Conservation (phyloP, 2,888 invertebrate species). For the Axea sp. region DNA sequence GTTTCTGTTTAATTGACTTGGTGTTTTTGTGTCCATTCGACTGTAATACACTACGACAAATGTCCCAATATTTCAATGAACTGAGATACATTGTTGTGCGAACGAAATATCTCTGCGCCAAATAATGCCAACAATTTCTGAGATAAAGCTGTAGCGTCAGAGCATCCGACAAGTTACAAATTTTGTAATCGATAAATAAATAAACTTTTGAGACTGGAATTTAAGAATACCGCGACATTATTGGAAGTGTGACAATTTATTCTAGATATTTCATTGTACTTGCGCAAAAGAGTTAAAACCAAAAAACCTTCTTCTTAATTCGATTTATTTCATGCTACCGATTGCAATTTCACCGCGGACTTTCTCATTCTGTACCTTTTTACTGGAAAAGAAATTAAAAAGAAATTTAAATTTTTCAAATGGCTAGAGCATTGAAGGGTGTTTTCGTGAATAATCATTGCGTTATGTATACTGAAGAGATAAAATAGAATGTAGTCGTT, state of each 20-base stretch:
- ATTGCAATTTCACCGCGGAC: slow-evolving; percentile 24
- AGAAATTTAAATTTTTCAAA: no score
- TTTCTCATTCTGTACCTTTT: background rate
- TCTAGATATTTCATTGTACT: slow-evolving; percentile 19
- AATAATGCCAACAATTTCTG: slow-evolving; percentile 25
- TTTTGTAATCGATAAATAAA: slow-evolving; percentile 38
- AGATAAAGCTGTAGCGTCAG: slow-evolving; percentile 21
- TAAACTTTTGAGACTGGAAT: slow-evolving; percentile 21
- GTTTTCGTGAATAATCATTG: no score
- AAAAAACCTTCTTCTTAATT: slow-evolving; percentile 48
- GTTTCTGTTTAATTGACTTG: slow-evolving; percentile 8
- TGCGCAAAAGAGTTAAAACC: slow-evolving; percentile 5
- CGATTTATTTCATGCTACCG: slow-evolving; percentile 47
- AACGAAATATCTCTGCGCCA: slow-evolving; percentile 3
- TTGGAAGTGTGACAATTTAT: slow-evolving; percentile 54
- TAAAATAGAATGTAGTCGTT: no score
- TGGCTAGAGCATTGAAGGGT: no score
- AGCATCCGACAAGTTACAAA: slow-evolving; percentile 33
- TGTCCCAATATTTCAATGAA: slow-evolving; percentile 35
- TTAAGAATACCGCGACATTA: slow-evolving; percentile 19
- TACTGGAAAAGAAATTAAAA: no score
- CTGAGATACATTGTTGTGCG: slow-evolving; percentile 9
- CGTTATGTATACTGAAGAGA: no score
- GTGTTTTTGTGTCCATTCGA: background rate
- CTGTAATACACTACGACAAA: slow-evolving; percentile 10